A percentile compares a stretch with the other conserved stretches of the same genome.
These are phyloP conservation scores for Aplysina aerophoba DNA, from an alignment of 37 sponge, comb jelly and placozoan genomes.

Conservation along the genomic window DNA sequence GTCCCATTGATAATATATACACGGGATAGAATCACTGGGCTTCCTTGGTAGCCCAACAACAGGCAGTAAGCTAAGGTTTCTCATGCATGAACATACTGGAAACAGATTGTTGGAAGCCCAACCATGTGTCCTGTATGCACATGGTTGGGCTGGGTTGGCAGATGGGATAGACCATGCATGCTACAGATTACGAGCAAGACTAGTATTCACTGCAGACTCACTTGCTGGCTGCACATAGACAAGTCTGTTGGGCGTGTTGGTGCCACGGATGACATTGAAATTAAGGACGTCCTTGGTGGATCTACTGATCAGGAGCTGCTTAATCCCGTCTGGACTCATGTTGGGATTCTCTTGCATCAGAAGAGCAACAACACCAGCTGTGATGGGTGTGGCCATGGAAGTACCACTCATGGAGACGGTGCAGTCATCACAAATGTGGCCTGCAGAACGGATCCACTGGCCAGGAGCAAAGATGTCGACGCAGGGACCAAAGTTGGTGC, in stretches of 20 bases:
- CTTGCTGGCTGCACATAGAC: conserved; percentile 37
- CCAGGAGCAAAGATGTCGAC: conserved; percentile 82
- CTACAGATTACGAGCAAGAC: not conserved
- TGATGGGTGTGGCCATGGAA: conserved; percentile 65
- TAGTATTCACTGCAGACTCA: not conserved
- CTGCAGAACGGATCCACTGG: conserved; percentile 51
- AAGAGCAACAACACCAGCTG: conserved; percentile 63
- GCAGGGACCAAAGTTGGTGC: conserved; percentile 66
- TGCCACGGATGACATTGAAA: conserved; percentile 9
- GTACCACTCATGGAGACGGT: conserved; percentile 55
- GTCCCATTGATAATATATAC: no score
- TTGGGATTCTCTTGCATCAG: conserved; percentile 51
- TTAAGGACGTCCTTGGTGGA: conserved; percentile 25
- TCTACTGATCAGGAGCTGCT: not conserved
- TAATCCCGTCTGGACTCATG: conserved; percentile 39
- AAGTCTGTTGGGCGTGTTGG: conserved; percentile 56
- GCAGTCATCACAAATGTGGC: conserved; percentile 40
- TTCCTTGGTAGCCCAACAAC: no score
- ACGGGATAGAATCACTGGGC: no score
- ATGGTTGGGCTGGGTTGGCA: no score
- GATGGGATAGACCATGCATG: no score
- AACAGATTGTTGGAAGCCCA: no score
- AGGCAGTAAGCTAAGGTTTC: no score
- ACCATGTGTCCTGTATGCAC: no score
- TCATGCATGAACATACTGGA: no score